Conservation (phyloP, 2,888 invertebrate genomes). For the Synergus gifuensis region DNA sequence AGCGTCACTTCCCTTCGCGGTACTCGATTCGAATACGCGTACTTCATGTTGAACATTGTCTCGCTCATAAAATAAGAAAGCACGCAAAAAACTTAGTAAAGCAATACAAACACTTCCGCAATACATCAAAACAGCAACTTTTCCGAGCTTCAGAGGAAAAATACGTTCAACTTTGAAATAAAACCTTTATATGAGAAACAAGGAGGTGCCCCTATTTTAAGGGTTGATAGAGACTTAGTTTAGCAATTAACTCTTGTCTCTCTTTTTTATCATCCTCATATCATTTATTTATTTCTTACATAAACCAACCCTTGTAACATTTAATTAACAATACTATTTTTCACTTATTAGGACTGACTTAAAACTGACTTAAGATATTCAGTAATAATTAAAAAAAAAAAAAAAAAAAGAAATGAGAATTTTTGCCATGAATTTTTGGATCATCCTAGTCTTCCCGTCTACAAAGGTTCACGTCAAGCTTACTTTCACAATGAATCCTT, state of each 20-base stretch:
- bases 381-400: too few relatives aligned
- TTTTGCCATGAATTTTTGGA: too few relatives aligned
- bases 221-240: neutral
- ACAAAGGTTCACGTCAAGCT: too few relatives aligned
- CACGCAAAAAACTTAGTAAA: slow-evolving; percentile 21
- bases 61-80: slow-evolving; percentile 27
- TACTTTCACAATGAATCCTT: too few relatives aligned
- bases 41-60: slow-evolving; percentile 38
- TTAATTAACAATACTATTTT: too few relatives aligned
- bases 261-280: too few relatives aligned
- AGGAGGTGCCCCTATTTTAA: neutral
- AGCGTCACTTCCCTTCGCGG: slow-evolving; percentile 21
- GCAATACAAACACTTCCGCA: neutral
- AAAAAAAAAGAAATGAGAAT: too few relatives aligned
- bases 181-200: neutral
- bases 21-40: slow-evolving; percentile 35
- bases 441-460: too few relatives aligned
- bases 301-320: too few relatives aligned
- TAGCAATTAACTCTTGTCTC: neutral
- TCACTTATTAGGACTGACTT: too few relatives aligned
- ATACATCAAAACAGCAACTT: slow-evolving; percentile 21
- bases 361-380: too few relatives aligned
- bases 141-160: neutral
- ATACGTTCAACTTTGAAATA: neutral
- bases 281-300: too few relatives aligned